Percentiles rank a stretch among this genome's conserved stretches.
These are phyloP conservation scores for Zaprionus vittiger DNA, from an alignment of 1,140 invertebrate genomes.

Conservation along the genomic window DNA sequence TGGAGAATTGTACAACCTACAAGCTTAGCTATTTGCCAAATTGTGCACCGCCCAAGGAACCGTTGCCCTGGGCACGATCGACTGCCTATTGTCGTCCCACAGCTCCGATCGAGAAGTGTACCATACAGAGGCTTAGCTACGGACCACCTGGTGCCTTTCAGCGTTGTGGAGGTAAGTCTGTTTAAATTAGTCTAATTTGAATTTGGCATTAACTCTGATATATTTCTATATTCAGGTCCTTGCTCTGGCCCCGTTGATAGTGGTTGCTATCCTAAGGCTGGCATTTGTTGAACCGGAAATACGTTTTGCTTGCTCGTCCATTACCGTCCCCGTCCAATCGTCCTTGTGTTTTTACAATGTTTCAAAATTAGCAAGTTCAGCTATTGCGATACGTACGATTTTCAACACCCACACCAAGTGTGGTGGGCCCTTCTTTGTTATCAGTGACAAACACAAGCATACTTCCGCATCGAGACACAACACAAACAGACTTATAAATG, in stretches of 20 bases:
- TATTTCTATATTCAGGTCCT: conserved; percentile 35
- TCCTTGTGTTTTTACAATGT: conserved; percentile 42
- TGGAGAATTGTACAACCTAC: conserved; percentile 85
- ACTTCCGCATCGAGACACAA: neutral
- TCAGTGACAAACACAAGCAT: neutral
- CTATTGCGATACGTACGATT: neutral
- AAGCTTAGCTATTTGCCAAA: conserved; percentile 86
- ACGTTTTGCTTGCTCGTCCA: conserved; percentile 44
- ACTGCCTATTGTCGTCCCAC: conserved; percentile 84
- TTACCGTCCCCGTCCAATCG: conserved; percentile 5
- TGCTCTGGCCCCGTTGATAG: conserved; percentile 48
- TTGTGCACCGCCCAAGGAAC: conserved; percentile 84
- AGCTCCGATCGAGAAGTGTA: conserved; percentile 83
- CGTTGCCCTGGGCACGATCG: conserved; percentile 85
- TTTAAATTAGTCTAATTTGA: neutral
- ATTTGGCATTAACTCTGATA: neutral
- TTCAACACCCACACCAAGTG: neutral
- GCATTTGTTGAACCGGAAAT: conserved; percentile 70
- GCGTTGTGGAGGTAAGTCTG: conserved; percentile 71
- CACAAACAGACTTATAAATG: conserved; percentile 4
- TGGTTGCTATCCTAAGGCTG: conserved; percentile 66
- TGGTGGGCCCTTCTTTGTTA: neutral
- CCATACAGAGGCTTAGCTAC: conserved; percentile 87
- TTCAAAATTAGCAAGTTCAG: conserved; percentile 63
- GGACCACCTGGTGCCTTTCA: conserved; percentile 84